These are phyloP conservation scores for Gasterosteus aculeatus DNA, from an alignment of 2,113 vertebrate genomes.

Conservation along the genomic window DNA sequence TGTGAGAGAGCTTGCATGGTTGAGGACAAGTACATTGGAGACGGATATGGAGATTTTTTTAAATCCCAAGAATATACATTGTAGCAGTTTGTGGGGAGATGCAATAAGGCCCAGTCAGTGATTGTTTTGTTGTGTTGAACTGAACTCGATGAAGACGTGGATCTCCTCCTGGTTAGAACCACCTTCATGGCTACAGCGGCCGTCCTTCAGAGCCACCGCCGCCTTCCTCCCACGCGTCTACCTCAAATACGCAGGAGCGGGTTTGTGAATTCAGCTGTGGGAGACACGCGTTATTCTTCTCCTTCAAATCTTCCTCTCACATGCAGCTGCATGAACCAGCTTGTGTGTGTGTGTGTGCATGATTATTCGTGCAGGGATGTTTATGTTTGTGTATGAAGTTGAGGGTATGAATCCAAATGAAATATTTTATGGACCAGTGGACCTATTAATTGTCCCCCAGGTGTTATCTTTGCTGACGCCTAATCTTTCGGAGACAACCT, in stretches of 20 bases:
- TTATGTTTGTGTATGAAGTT: slow-evolving; percentile 55
- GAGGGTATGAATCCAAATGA: slow-evolving; percentile 83
- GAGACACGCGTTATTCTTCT: slow-evolving; percentile 36
- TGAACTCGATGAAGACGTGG: slow-evolving; percentile 28
- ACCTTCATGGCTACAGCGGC: slow-evolving; percentile 16
- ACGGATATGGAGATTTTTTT: neutral
- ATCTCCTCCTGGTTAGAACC: slow-evolving; percentile 20
- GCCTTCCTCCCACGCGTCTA: slow-evolving; percentile 39
- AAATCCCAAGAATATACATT: neutral
- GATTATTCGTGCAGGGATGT: slow-evolving; percentile 46
- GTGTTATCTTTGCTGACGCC: slow-evolving; percentile 86
- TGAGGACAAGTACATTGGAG: neutral
- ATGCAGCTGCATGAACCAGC: slow-evolving; percentile 46
- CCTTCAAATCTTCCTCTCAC: slow-evolving; percentile 61
- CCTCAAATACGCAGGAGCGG: slow-evolving; percentile 26
- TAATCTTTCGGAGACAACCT: slow-evolving; percentile 84
- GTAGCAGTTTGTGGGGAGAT: neutral
- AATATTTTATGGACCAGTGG: slow-evolving; percentile 91
- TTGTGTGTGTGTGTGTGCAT: slow-evolving; percentile 37
- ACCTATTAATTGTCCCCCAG: slow-evolving; percentile 92
- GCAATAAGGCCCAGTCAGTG: neutral
- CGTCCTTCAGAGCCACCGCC: slow-evolving; percentile 5
- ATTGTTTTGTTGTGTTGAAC: slow-evolving; percentile 3
- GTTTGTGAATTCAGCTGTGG: slow-evolving; percentile 41
- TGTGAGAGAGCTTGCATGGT: neutral